These are phyloP conservation scores for Gibbula magus DNA, from an alignment of 2,888 invertebrate species.

Conservation along the genomic window DNA sequence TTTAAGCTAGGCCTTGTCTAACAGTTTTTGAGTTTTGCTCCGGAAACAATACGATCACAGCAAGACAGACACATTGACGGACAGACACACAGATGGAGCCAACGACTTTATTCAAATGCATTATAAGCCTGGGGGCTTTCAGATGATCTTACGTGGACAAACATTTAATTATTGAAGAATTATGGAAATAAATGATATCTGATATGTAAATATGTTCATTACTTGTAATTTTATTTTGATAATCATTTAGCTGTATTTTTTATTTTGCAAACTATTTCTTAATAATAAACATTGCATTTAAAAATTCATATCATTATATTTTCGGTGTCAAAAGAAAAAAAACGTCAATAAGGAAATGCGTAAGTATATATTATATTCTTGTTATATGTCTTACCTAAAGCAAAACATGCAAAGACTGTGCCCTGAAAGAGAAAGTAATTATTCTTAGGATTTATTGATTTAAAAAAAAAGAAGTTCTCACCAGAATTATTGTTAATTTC, in stretches of 20 bases:
- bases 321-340: neutral
- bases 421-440: conserved; percentile 59
- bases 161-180: neutral
- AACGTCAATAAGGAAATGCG: neutral
- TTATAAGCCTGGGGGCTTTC: no score
- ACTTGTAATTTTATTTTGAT: neutral
- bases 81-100: no score
- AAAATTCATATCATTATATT: neutral
- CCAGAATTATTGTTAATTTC: no score
- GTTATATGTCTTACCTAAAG: conserved; percentile 63
- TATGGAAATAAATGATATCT: neutral
- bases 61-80: no score
- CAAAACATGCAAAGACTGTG: conserved; percentile 66
- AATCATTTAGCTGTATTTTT: no score
- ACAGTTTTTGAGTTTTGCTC: no score
- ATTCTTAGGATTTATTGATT: neutral
- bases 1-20: no score
- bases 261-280: no score
- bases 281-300: no score
- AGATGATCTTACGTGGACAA: neutral
- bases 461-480: neutral
- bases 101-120: no score
- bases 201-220: neutral
- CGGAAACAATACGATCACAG: no score
- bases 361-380: neutral